Percentiles rank a stretch among this genome's conserved stretches.
These are phyloP conservation scores for Neogobius melanostomus DNA, from an alignment of 2,113 vertebrate species.

Conservation along the genomic window DNA sequence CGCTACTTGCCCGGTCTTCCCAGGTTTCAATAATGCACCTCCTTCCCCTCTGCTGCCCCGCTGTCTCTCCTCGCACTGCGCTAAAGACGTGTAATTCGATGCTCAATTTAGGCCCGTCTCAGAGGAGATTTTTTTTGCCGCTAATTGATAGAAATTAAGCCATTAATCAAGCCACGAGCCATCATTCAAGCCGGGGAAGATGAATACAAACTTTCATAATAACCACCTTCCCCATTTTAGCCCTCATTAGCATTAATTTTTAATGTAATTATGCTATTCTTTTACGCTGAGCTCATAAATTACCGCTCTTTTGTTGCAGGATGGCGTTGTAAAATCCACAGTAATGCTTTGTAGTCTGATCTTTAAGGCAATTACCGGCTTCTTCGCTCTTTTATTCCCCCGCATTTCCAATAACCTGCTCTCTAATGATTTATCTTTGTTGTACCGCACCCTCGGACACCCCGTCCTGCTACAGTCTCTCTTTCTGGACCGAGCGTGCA, in stretches of 20 bases:
- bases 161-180: slow-evolving; percentile 99
- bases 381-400: slow-evolving; percentile 87
- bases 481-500: slow-evolving; percentile 68
- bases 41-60: slow-evolving; percentile 58
- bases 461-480: slow-evolving; percentile 34
- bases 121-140: slow-evolving; percentile 89
- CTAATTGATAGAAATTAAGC: slow-evolving; percentile 99
- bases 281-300: slow-evolving; percentile 99
- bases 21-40: slow-evolving; percentile 61
- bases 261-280: slow-evolving; percentile 99
- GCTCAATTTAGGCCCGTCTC: slow-evolving; percentile 97
- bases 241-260: slow-evolving; percentile 99
- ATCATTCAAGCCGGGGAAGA: slow-evolving; percentile 98
- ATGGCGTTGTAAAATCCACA: slow-evolving; percentile 99
- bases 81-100: slow-evolving; percentile 96
- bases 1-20: slow-evolving; percentile 60
- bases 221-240: slow-evolving; percentile 99
- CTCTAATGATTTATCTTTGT: slow-evolving; percentile 83
- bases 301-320: slow-evolving; percentile 98
- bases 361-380: slow-evolving; percentile 99
- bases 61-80: slow-evolving; percentile 71
- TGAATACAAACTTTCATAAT: slow-evolving; percentile 99
- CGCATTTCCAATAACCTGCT: slow-evolving; percentile 90
- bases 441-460: slow-evolving; percentile 42
- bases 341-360: slow-evolving; percentile 99